Conservation (phyloP, 2,113 vertebrate genomes). For the Tenrec ecaudatus region DNA sequence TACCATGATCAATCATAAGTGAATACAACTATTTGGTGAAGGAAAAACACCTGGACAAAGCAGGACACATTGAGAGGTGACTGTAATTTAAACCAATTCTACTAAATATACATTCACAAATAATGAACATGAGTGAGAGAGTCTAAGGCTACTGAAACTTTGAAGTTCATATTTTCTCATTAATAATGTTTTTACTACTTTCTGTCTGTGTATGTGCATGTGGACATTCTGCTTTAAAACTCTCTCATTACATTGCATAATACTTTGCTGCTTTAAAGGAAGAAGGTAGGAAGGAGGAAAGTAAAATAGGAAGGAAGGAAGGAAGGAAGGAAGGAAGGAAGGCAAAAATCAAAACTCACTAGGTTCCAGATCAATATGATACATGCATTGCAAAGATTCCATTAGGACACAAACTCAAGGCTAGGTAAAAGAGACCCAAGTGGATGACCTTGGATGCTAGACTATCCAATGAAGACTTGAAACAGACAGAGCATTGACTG, state of each 20-base stretch:
- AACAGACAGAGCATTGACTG: background rate
- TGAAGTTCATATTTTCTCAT: constrained; percentile 11
- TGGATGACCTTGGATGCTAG: background rate
- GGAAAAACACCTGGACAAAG: constrained; percentile 25
- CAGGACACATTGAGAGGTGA: background rate
- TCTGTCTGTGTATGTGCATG: background rate
- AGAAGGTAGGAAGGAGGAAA: no score
- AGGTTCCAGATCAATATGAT: background rate
- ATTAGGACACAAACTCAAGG: background rate
- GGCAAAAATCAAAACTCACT: background rate
- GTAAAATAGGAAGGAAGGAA: background rate
- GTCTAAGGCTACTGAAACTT: background rate
- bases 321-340: background rate
- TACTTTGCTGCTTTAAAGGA: background rate
- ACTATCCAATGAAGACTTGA: background rate
- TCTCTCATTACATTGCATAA: background rate
- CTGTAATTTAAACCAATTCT: background rate
- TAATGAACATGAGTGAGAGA: background rate
- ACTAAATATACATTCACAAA: background rate
- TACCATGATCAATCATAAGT: background rate
- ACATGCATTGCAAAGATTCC: background rate
- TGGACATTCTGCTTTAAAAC: constrained; percentile 23
- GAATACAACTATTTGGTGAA: background rate
- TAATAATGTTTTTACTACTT: constrained; percentile 25
- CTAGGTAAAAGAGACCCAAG: background rate